Base-by-base conservation (phyloP, 2,797 vertebrate genomes). In the Enteromius unitaeniatus region DNA sequence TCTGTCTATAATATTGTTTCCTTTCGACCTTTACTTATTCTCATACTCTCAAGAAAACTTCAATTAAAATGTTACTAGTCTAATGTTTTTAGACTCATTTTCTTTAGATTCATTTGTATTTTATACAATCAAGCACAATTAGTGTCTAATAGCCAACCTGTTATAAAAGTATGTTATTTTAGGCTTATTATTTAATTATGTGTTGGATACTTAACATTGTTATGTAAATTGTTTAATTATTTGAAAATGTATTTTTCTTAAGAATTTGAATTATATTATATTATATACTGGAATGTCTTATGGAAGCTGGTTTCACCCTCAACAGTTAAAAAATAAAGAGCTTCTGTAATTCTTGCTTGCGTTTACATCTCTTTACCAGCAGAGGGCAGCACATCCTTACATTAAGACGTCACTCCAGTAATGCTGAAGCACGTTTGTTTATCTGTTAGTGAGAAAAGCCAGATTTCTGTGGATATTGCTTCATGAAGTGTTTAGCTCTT, bases 341-440 rank as follows among this genome's bases (percentile, higher is more conserved):
- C 21, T 23, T 58, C 21, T 14, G 9, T 58, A 6, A 40, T 76
- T 58, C 13, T 7, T n/a, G 11, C 34, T 65, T 19, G 40, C 6
- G 31, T 82, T 34, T 37, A 60, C n/a, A 19, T 42, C 42, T 13
- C 1, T 37, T 31, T 0, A 51, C 84, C 87, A 85, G 78, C 76
- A 87, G 87, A 85, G 86, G 69, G 69, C 81, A 78, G 78, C 74
- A 87, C 73, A 34, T 51, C 8, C 53, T 86, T 74, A 82, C 60
- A 75, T 10, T 51, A 14, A 19, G 21, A 3, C 9, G 2, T 60
- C 15, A 49, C 14, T 51, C n/a, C 55, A 40, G 21, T 51, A 21
- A 75, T 4, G 28, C 1, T 81, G 7, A 73, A 64, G n/a, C 14
- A 15, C 28, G 26, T 67, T 75, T 74, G 45, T 49, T 82, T 19